Evolutionary conservation across 2,888 invertebrate species (phyloP), one percentile per base, ranked within the genome.

Genomic region (Agrotis puta): DNA sequence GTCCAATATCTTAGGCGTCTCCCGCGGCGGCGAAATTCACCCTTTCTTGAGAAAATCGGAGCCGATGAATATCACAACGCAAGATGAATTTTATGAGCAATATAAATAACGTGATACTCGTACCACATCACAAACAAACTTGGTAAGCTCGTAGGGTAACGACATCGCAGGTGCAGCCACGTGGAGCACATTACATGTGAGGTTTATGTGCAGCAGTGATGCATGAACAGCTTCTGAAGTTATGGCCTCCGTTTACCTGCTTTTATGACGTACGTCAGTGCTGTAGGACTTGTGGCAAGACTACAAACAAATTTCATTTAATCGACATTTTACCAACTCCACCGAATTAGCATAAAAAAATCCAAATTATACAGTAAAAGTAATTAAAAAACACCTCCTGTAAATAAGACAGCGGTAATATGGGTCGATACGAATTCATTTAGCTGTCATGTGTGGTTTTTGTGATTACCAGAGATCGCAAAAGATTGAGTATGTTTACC

Each of bases 151-250:
- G 27, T 51, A 48, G 24, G 20, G 27, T 33, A 65, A 73, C 50
- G 39, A 48, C 20, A 22, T 27, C 45, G 4, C 80, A 62, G 64
- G 48, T 65, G 79, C 79, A 54, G 39, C 43, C 65, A 62, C 53
- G 66, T 57, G 61, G 51, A 45, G 16, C 20, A 20, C n/a, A 66
- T 58, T 63, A 59, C 33, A 58, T n/a, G 20, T 39, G 53, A 45
- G 47, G 62, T 62, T 74, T 66, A 66, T 58, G 54, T 53, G 14
- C 61, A 51, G 62, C 24, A 58, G 50, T 57, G 53, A 62, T 66
- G 75, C 66, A 62, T 57, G 39, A 58, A 58, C 62, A 11, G n/a
- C 18, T 57, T 45, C 69, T 58, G 24, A 33, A 73, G 39, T 76
- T 64, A 76, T 64, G 39, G 39, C 39, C 33, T 58, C 51, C 47